Evolutionary conservation across 1,140 invertebrate species (phyloP).

Genomic region (Panagrolaimus sp.): DNA sequence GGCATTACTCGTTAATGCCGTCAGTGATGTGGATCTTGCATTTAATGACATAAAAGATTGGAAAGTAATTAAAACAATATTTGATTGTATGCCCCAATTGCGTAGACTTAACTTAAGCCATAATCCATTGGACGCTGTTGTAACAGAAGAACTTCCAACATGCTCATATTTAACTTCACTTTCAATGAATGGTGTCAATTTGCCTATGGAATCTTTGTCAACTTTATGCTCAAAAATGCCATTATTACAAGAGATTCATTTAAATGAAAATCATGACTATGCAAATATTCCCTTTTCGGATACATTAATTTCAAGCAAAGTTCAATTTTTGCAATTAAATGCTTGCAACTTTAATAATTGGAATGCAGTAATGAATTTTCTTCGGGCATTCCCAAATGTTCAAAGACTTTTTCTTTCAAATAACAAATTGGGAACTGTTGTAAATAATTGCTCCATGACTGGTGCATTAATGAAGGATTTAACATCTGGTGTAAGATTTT

Average conservation of each 20-base stretch:
- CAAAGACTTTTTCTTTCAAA: constrained; percentile 14
- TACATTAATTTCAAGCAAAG: constrained; percentile 21
- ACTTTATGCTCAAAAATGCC: constrained; percentile 22
- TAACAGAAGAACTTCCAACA: constrained; percentile 14
- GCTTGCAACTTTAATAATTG: constrained; percentile 29
- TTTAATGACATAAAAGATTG: constrained; percentile 27
- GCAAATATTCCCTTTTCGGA: background rate
- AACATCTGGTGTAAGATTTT: background rate
- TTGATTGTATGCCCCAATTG: constrained; percentile 17
- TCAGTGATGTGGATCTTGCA: constrained; percentile 23
- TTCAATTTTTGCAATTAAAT: constrained; percentile 30
- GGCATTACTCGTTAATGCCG: constrained; percentile 22
- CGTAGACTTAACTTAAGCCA: constrained; percentile 25
- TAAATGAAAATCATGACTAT: constrained; percentile 25
- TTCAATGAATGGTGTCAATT: constrained; percentile 31
- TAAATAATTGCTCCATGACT: background rate
- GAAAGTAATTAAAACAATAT: constrained; percentile 18
- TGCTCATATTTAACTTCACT: constrained; percentile 21
- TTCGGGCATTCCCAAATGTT: constrained; percentile 19
- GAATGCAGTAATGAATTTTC: constrained; percentile 19
- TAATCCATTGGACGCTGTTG: constrained; percentile 22
- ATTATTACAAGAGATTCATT: constrained; percentile 22
- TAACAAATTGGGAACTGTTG: constrained; percentile 15
- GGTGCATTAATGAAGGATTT: background rate
- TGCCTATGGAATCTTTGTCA: constrained; percentile 19